Percentiles rank a stretch among this genome's conserved stretches.
Conservation (phyloP, 2,888 invertebrate genomes). For the Aspidiotus rigidus region DNA sequence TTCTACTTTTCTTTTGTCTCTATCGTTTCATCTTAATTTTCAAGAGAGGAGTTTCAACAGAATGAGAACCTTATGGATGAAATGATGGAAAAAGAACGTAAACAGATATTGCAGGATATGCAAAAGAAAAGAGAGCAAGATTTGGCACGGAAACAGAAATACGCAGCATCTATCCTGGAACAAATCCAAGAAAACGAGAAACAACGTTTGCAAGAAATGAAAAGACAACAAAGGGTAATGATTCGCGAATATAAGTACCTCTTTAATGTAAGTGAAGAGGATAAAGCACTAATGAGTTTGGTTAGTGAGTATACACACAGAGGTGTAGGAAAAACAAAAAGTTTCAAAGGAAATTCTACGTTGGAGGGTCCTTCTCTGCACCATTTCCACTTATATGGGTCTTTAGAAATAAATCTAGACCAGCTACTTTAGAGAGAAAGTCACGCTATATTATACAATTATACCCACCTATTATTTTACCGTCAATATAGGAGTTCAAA, state of each 20-base stretch:
- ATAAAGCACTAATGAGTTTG: too few relatives aligned
- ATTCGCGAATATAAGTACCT: too few relatives aligned
- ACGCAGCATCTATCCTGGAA: slow-evolving; percentile 42
- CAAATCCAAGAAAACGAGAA: slow-evolving; percentile 51
- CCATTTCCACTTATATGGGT: too few relatives aligned
- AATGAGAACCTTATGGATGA: slow-evolving; percentile 52
- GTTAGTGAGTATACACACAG: too few relatives aligned
- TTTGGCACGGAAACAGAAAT: slow-evolving; percentile 46
- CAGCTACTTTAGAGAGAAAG: too few relatives aligned
- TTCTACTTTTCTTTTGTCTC: too few relatives aligned
- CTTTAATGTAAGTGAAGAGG: too few relatives aligned
- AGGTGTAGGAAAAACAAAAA: too few relatives aligned
- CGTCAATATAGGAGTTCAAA: slow-evolving; percentile 15
- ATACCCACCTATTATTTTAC: neutral
- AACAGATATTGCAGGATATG: slow-evolving; percentile 49
- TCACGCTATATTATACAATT: neutral
- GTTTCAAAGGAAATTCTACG: too few relatives aligned
- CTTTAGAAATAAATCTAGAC: too few relatives aligned
- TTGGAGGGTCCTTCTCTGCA: too few relatives aligned
- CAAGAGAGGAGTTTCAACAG: slow-evolving; percentile 41
- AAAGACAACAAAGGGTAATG: slow-evolving; percentile 56
- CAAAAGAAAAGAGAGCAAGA: slow-evolving; percentile 48
- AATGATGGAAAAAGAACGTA: slow-evolving; percentile 62
- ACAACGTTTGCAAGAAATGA: slow-evolving; percentile 51
- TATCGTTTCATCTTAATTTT: neutral